phyloP scores from a whole-genome alignment of 2,888 invertebrate genomes.

The Andrena flavipes region DNA sequence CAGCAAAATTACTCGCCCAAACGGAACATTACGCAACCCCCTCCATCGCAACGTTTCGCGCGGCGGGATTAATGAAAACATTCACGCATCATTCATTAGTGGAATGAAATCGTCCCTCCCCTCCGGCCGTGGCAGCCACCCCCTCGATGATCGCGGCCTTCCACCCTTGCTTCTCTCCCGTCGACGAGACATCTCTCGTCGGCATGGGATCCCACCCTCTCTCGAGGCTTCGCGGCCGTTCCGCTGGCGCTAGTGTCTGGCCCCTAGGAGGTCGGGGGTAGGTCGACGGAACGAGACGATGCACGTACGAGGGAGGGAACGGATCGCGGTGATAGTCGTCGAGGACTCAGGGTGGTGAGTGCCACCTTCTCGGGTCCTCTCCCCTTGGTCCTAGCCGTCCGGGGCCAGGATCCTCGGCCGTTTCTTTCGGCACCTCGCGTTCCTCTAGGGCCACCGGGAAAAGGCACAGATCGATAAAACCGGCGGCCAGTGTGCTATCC shows the following conservation, averaged over 20 bases:
- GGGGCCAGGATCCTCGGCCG: conserved; percentile 32
- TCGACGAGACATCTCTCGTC: conserved; percentile 55
- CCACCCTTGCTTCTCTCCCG: background rate
- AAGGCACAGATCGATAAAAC: conserved; percentile 73
- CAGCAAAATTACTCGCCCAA: background rate
- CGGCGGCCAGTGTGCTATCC: conserved; percentile 59
- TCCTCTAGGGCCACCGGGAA: conserved; percentile 49
- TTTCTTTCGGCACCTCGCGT: conserved; percentile 36
- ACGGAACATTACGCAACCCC: conserved; percentile 9
- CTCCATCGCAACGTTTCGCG: background rate
- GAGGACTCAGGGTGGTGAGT: conserved; percentile 66
- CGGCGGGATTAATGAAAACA: conserved; percentile 30
- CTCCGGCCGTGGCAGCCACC: conserved; percentile 13
- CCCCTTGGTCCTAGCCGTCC: conserved; percentile 40
- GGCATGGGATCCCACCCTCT: conserved; percentile 8
- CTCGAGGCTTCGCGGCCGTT: conserved; percentile 7
- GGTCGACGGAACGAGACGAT: conserved; percentile 52
- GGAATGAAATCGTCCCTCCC: conserved; percentile 27
- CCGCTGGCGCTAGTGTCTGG: conserved; percentile 45
- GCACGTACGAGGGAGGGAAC: conserved; percentile 60
- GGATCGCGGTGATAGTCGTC: conserved; percentile 66
- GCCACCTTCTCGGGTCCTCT: conserved; percentile 60
- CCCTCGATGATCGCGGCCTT: conserved; percentile 11
- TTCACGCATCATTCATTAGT: conserved; percentile 43
- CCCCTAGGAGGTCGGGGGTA: conserved; percentile 43